Evolutionary conservation across 30 jellyfish, hydroid and myxozoan genomes (phyloP).

Genomic region (Chrysaora quinquecirrha): DNA sequence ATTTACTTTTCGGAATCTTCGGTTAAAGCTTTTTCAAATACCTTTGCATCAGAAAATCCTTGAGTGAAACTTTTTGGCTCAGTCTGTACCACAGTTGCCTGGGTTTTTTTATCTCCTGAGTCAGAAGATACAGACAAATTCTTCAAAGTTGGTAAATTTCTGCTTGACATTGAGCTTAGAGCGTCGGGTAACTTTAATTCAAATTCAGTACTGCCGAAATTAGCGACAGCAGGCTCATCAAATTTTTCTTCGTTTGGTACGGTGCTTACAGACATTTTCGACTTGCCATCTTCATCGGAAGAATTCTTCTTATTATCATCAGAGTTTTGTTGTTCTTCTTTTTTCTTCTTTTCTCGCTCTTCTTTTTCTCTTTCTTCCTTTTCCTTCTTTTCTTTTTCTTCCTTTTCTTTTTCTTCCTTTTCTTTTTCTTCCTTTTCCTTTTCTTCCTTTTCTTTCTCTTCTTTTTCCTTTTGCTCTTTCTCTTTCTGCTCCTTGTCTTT

Average conservation of each 20-base stretch:
- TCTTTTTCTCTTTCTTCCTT: conserved; percentile 8
- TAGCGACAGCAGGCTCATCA: conserved; percentile 59
- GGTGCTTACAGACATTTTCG: not conserved
- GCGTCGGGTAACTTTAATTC: conserved; percentile 56
- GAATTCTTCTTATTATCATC: not conserved
- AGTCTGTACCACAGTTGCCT: not conserved
- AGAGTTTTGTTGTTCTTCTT: not conserved
- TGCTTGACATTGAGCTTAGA: not conserved
- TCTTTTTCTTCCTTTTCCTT: conserved; percentile 8
- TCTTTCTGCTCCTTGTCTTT: conserved; percentile 24
- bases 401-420: conserved; percentile 28
- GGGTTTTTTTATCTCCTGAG: conserved; percentile 55
- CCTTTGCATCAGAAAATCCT: conserved; percentile 61
- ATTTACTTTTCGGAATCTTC: conserved; percentile 36
- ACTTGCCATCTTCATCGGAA: not conserved
- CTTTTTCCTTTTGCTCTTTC: conserved; percentile 18
- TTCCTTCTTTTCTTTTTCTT: not conserved
- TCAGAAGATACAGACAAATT: conserved; percentile 7
- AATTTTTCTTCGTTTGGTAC: conserved; percentile 24
- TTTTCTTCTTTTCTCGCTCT: conserved; percentile 6
- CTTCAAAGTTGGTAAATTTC: conserved; percentile 1
- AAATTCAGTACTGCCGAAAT: conserved; percentile 56
- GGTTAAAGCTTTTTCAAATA: conserved; percentile 63
- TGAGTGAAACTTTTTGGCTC: conserved; percentile 58
- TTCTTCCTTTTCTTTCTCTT: conserved; percentile 34